Base-by-base conservation (phyloP, 1,140 invertebrate genomes). In the Dreissena polymorpha region DNA sequence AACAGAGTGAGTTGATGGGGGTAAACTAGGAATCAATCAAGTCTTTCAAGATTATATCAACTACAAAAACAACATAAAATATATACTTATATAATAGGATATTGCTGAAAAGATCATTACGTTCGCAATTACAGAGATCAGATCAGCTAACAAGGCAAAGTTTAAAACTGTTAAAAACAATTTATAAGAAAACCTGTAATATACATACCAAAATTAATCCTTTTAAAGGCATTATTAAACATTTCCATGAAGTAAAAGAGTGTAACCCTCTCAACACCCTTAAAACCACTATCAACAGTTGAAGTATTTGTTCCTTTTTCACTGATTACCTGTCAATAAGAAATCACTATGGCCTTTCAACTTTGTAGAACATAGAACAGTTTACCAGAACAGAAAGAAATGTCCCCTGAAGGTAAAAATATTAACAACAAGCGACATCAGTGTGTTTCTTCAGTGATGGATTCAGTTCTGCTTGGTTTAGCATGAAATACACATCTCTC, bases 331-430 rank as follows among this genome's bases (percentile, higher is more conserved):
- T 78, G 55, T 69, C 68, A 64, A 49, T 51, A 70, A 78, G 68
- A 78, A 78, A 29, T 50, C 57, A 67, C 69, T 65, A 49, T 21
- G 39, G 68, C 57, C 60, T 73, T 74, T 67, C 79, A 39, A 39
- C 69, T 82, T 64, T 51, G 64, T 68, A 80, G 68, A 49, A 23
- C 53, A 80, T 64, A 68, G 18, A 27, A 27, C 39, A 39, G 39
- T 39, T 5, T 39, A 39, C 39, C 39, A 39, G 39, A 39, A 39
- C 39, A 57, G 18, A 63, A 18, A 70, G 25, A 69, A 80, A 80
- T 80, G 78, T 80, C 68, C 78, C 78, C 78, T 80, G 78, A 72
- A 80, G 77, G 50, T 39, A 80, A 23, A 49, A 70, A 64, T 60
- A 53, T 78, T 70, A 57, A 70, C 69, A 70, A 55, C 67, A 50